Base-by-base conservation (phyloP, 2,888 invertebrate species). In the Dione juno region DNA sequence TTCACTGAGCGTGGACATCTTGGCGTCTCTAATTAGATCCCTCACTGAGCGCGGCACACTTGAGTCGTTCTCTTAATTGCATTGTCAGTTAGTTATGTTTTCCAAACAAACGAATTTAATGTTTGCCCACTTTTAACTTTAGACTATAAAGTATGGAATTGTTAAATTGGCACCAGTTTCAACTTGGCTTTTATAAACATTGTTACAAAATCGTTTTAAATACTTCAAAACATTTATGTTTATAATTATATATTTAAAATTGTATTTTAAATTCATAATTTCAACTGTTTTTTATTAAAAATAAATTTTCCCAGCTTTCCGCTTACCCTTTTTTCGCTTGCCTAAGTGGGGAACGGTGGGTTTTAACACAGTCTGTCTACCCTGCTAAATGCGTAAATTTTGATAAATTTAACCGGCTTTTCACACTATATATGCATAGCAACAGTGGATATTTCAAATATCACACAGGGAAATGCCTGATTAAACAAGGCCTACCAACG, bases 21-120 rank as follows among this genome's bases (percentile, higher is more conserved):
- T 83, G 81, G 80, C 82, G 81, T 84, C 83, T 82, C 83, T 87
- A 88, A 89, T 88, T 88, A 89, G 85, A 89, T 86, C 81, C 80
- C 75, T 77, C 77, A 77, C 82, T 83, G 82, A 85, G 84, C 84
- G 76, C 76, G 81, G 80, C 81, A 82, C 81, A 79, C 77, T 81
- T 77, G 80, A 77, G 81, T 80, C 82, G 82, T 86, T 84, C 78
- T 82, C 81, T 82, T 85, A 86, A 86, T 84, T 82, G 80, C 82
- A 87, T 83, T 84, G 83, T 83, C 84, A 82, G 81, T 83, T 82
- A 81, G 81, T 83, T 84, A 82, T 82, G 81, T 82, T 70, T 65
- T 69, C 53, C 67, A 61, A 59, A 68, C 43, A 68, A 67, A 68
- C 35, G 61, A 37, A 37, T 61, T 68, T 61, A 68, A 43, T 28